Evolutionary conservation across 2,113 vertebrate genomes (phyloP).

Genomic region (Rhinoptilus africanus): DNA sequence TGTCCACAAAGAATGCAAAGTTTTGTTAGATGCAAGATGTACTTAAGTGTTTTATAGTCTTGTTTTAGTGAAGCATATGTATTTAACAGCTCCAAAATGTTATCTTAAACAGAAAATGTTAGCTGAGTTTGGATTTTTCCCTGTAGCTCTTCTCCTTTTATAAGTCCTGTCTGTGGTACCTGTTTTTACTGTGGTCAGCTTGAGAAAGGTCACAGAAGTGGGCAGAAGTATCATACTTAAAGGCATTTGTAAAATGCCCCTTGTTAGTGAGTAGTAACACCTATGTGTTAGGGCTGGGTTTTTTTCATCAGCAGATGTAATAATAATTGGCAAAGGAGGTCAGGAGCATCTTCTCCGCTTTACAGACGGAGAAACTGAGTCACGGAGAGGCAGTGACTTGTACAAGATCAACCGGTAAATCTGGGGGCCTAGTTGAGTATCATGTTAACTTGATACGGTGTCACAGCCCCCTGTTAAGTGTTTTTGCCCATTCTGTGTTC

Average conservation of each 20-base stretch:
- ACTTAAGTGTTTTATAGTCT: not conserved
- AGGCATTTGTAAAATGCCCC: not conserved
- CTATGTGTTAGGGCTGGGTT: not conserved
- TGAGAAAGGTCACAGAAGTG: not conserved
- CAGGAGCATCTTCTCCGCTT: not conserved
- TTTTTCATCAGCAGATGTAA: not conserved
- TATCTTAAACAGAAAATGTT: not conserved
- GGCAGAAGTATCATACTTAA: not conserved
- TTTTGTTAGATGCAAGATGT: not conserved
- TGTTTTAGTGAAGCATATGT: not conserved
- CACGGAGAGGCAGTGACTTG: not conserved
- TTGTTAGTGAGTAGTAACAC: not conserved
- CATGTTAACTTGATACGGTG: fast-evolving
- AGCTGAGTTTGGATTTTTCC: not conserved
- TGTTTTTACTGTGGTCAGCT: not conserved
- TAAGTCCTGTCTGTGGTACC: not conserved
- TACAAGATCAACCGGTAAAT: not conserved
- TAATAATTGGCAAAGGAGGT: not conserved
- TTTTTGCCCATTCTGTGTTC: not conserved
- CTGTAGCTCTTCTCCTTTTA: not conserved
- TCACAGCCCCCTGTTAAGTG: not conserved
- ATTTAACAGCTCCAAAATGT: not conserved
- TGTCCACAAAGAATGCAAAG: not conserved
- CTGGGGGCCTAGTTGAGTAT: not conserved
- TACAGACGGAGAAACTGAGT: not conserved